Conservation (phyloP, 1,140 invertebrate species). For the Pentalonia nigronervosa region DNA sequence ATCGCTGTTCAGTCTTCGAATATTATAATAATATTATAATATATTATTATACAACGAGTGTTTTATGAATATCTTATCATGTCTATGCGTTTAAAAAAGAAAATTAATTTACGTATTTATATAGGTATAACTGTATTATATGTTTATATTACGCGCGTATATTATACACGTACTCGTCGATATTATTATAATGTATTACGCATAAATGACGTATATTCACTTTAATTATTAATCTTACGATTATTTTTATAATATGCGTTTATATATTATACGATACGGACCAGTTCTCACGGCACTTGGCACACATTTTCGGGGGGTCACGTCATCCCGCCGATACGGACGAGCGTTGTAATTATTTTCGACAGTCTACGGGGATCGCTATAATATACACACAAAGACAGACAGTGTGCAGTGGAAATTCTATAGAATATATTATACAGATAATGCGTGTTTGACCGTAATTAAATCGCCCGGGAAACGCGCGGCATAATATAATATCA, state of each 20-base stretch:
- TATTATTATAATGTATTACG: not conserved
- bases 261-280: not conserved
- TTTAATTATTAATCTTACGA: conserved; percentile 17
- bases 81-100: too few species aligned
- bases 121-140: too few species aligned
- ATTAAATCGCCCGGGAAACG: not conserved
- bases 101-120: too few species aligned
- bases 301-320: conserved; percentile 27
- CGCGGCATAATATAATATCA: not conserved
- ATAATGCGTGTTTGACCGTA: conserved; percentile 5
- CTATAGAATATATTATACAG: not conserved
- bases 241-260: not conserved
- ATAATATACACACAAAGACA: not conserved
- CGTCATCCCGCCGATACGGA: conserved; percentile 14
- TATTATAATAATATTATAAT: not conserved
- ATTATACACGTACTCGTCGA: not conserved
- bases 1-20: not conserved
- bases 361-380: not conserved
- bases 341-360: not conserved
- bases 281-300: conserved; percentile 37
- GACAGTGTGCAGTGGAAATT: not conserved
- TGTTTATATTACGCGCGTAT: too few species aligned
- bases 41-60: not conserved
- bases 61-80: not conserved
- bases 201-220: not conserved